These are phyloP conservation scores for Coregonus ussuriensis DNA, from an alignment of 2,797 vertebrate genomes.

Conservation along the genomic window DNA sequence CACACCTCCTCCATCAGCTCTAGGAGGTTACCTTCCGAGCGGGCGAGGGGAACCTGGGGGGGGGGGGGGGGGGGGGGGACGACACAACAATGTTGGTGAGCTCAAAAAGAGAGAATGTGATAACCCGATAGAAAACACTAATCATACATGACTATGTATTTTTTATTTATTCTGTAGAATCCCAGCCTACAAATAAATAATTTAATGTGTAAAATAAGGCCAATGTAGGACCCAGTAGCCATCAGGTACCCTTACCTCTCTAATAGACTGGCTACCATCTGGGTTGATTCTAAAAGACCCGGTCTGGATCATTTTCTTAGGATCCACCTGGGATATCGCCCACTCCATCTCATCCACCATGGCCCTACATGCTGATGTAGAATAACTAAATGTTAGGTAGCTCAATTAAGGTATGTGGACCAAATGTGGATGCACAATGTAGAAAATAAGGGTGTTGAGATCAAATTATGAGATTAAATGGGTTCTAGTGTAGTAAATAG, in stretches of 20 bases:
- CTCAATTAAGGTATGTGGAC: neutral
- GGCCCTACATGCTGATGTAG: conserved; percentile 85
- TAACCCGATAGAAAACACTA: neutral
- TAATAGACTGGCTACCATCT: conserved; percentile 92
- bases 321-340: conserved; percentile 90
- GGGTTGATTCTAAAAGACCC: conserved; percentile 97
- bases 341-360: conserved; percentile 96
- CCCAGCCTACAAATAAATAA: neutral
- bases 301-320: conserved; percentile 92
- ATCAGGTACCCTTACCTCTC: conserved; percentile 80
- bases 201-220: neutral
- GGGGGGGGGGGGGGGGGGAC: no score
- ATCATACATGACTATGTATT: neutral
- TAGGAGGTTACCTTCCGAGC: conserved; percentile 90
- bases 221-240: neutral
- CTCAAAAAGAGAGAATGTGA: neutral
- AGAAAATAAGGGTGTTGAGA: neutral
- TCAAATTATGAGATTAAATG: neutral
- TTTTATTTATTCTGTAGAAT: neutral
- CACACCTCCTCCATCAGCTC: conserved; percentile 92
- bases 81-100: neutral
- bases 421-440: neutral
- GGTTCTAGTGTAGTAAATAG: neutral
- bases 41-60: conserved; percentile 86
- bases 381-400: neutral